These are phyloP conservation scores for Heterotilapia buettikoferi DNA, from an alignment of 2,113 vertebrate species.

Conservation along the genomic window DNA sequence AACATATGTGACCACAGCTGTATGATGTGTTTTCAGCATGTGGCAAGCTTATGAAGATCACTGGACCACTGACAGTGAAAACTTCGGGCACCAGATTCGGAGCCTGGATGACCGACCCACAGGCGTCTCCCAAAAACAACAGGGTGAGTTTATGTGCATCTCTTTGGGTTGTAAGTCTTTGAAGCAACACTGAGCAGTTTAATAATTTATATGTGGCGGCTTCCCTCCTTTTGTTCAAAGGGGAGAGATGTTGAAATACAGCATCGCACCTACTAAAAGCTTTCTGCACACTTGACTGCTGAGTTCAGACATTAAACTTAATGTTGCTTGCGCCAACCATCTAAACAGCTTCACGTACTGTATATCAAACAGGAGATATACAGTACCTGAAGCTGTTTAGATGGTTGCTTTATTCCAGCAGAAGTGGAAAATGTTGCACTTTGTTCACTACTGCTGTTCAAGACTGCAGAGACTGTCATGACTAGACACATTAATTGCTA, in stretches of 20 bases:
- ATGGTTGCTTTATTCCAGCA: not conserved
- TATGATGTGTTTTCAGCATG: constrained; percentile 78
- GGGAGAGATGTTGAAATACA: not conserved
- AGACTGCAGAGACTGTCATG: not conserved
- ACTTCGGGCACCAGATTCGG: constrained; percentile 95
- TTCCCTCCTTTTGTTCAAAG: not conserved
- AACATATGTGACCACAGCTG: constrained; percentile 15
- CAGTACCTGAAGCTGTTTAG: not conserved
- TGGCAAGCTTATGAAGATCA: constrained; percentile 98
- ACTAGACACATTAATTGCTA: not conserved
- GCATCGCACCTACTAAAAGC: not conserved
- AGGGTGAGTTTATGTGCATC: constrained; percentile 68
- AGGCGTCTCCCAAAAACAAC: constrained; percentile 86
- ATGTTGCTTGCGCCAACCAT: not conserved
- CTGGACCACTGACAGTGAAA: constrained; percentile 91
- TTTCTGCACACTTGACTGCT: not conserved
- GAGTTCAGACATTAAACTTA: not conserved
- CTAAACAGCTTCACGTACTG: too few species aligned
- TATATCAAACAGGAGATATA: too few species aligned
- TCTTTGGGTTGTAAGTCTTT: not conserved
- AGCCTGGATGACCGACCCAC: constrained; percentile 97
- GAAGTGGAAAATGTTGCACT: not conserved
- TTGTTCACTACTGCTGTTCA: not conserved
- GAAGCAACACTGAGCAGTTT: not conserved
- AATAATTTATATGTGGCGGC: not conserved